These are phyloP conservation scores for Neotoxoptera formosana DNA, from an alignment of 1,140 invertebrate genomes.

Conservation along the genomic window DNA sequence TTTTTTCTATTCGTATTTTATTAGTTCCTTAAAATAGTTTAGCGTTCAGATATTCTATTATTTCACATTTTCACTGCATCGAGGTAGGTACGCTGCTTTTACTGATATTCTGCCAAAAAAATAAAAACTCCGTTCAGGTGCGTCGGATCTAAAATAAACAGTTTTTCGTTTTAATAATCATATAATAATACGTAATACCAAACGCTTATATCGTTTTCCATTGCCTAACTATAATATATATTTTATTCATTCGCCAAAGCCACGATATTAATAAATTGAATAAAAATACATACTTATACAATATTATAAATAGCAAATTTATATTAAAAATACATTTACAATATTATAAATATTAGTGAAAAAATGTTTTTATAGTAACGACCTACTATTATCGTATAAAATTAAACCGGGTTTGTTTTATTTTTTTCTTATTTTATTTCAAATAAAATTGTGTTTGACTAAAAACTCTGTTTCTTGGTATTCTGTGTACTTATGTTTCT, in stretches of 20 bases:
- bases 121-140: not conserved
- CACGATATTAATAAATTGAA: not conserved
- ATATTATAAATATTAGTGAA: not conserved
- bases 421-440: not conserved
- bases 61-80: not conserved
- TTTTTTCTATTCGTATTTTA: too few species aligned
- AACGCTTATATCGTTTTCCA: not conserved
- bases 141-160: slow-evolving; percentile 16
- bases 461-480: not conserved
- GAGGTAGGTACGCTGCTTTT: not conserved
- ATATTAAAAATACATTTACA: not conserved
- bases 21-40: not conserved
- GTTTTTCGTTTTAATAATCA: not conserved
- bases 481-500: not conserved
- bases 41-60: not conserved
- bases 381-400: too few species aligned
- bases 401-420: too few species aligned
- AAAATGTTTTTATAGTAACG: too few species aligned
- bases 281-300: not conserved
- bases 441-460: not conserved
- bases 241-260: not conserved
- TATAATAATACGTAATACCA: not conserved
- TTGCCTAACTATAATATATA: not conserved
- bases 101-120: slow-evolving; percentile 25
- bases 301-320: not conserved